phyloP scores from a whole-genome alignment of 1,140 invertebrate species.

The Zaprionus tsacasi region DNA sequence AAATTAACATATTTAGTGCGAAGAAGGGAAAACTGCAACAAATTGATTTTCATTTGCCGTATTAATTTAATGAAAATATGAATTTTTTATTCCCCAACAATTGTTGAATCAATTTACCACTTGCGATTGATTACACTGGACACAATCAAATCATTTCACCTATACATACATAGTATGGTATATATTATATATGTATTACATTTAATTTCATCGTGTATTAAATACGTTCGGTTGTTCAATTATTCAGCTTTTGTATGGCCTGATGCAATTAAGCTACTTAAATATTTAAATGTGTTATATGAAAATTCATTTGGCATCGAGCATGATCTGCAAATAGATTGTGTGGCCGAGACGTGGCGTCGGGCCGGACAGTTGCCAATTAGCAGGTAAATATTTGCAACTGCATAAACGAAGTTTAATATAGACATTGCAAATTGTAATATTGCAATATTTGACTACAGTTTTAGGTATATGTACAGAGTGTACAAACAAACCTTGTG shows the following conservation, averaged over 20 bases:
- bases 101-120: constrained; percentile 29
- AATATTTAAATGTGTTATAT: constrained; percentile 59
- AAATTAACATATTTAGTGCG: not conserved
- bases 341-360: not conserved
- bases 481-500: not conserved
- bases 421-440: constrained; percentile 24
- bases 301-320: constrained; percentile 4
- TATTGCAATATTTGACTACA: not conserved
- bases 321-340: constrained; percentile 33
- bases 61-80: constrained; percentile 37
- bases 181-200: constrained; percentile 29
- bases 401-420: constrained; percentile 45
- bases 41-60: constrained; percentile 46
- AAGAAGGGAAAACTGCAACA: not conserved
- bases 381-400: constrained; percentile 32
- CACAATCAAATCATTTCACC: constrained; percentile 10
- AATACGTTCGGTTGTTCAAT: constrained; percentile 46
- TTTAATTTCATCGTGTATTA: constrained; percentile 39
- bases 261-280: constrained; percentile 69
- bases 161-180: not conserved
- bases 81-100: constrained; percentile 20
- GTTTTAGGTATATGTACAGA: too few species aligned
- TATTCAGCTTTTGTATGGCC: constrained; percentile 51
- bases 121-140: constrained; percentile 24
- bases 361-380: constrained; percentile 26